Percentiles rank a stretch among this genome's conserved stretches.
Evolutionary conservation across 2,888 invertebrate species (phyloP).

Genomic region (Ormyrus pomaceus): DNA sequence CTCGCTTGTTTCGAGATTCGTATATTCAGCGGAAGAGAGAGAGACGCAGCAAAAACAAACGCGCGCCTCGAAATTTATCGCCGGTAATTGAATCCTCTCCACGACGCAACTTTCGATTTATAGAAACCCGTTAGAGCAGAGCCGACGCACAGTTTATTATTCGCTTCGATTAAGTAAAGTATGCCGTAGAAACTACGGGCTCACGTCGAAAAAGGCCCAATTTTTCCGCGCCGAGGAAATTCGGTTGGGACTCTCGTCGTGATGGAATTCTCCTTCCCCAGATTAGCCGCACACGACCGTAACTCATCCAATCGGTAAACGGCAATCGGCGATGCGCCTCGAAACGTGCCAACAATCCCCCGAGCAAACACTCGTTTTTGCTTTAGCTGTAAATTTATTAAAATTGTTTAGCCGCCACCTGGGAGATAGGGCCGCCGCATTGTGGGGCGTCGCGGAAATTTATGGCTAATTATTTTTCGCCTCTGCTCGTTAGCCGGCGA

Average conservation of each 20-base stretch:
- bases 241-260: neutral
- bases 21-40: neutral
- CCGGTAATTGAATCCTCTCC: conserved; percentile 13
- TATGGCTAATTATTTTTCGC: conserved; percentile 53
- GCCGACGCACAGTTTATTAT: conserved; percentile 15
- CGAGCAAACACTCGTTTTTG: too few species aligned
- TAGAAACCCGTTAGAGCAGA: conserved; percentile 9
- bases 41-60: neutral
- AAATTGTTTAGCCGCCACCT: neutral
- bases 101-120: conserved; percentile 16
- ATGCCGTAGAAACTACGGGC: neutral
- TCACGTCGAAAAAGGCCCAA: neutral
- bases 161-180: conserved; percentile 19
- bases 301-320: neutral
- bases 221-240: neutral
- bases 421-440: conserved; percentile 3
- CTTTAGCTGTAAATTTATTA: too few species aligned
- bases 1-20: neutral
- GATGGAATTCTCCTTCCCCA: neutral
- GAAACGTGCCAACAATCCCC: neutral
- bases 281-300: neutral
- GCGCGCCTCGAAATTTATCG: neutral
- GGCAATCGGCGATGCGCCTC: neutral
- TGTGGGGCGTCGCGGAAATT: conserved; percentile 42
- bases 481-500: conserved; percentile 36